Conservation (phyloP, 2,888 invertebrate species). For the Lampropteryx suffumata region DNA sequence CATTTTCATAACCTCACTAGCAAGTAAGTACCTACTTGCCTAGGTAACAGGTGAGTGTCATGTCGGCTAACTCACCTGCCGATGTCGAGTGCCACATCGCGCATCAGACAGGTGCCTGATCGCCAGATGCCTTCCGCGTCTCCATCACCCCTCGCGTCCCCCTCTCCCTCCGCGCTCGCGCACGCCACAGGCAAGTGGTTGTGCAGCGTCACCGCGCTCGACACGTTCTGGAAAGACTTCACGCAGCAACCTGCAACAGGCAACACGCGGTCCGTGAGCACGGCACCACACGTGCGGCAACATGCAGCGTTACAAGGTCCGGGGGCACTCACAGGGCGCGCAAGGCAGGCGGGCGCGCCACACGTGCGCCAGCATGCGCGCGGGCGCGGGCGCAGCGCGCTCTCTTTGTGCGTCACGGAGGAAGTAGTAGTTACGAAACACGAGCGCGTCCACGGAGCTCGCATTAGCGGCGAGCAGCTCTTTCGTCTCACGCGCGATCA, state of each 20-base stretch:
- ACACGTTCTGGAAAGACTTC: conserved; percentile 29
- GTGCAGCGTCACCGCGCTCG: conserved; percentile 24
- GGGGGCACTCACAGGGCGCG: conserved; percentile 5
- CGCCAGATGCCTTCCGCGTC: background rate
- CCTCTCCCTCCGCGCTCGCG: background rate
- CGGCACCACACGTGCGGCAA: no score
- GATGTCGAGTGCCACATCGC: no score
- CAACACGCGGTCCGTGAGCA: background rate
- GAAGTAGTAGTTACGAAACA: conserved; percentile 23
- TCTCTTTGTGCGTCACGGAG: conserved; percentile 20
- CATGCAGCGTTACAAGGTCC: background rate
- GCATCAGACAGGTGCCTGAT: no score
- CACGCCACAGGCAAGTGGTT: conserved; percentile 27
- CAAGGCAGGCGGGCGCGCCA: conserved; percentile 20
- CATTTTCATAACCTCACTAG: no score
- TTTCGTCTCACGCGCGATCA: background rate
- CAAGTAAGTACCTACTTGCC: no score
- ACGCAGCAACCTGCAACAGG: conserved; percentile 10
- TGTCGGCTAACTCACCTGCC: no score
- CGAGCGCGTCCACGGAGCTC: background rate
- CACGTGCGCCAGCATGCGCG: conserved; percentile 22
- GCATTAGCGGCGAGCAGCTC: background rate
- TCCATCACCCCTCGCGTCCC: background rate
- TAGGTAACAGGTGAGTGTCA: no score
- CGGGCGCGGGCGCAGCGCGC: conserved; percentile 15